phyloP scores from a whole-genome alignment of 2,888 invertebrate species.

The Cephus rjabovi region DNA sequence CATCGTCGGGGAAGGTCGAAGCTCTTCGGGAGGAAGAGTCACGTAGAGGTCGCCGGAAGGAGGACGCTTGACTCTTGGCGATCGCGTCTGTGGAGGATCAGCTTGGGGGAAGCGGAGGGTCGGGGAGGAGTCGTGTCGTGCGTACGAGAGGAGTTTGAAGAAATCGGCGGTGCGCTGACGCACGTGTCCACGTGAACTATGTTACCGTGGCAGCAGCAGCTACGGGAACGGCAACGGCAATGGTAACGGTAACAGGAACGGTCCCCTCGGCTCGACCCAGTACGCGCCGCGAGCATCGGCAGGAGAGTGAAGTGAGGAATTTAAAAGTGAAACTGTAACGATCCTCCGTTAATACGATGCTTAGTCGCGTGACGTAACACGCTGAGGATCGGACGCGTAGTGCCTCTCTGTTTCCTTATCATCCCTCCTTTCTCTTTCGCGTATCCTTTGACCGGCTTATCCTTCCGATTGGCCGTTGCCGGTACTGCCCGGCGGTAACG shows the following conservation, averaged over 20 bases:
- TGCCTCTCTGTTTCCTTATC: not conserved
- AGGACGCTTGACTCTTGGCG: not conserved
- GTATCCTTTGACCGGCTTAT: not conserved
- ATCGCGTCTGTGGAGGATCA: not conserved
- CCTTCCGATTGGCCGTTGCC: not conserved
- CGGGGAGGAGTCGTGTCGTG: not conserved
- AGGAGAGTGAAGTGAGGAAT: constrained; percentile 37
- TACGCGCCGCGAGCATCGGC: constrained; percentile 37
- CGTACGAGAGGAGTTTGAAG: not conserved
- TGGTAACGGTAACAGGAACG: constrained; percentile 42
- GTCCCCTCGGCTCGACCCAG: constrained; percentile 48
- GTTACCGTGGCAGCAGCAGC: constrained; percentile 32
- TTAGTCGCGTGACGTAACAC: not conserved
- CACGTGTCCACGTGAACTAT: constrained; percentile 29
- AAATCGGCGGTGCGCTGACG: not conserved
- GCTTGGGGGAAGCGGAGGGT: not conserved
- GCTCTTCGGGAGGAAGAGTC: not conserved
- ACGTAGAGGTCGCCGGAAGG: not conserved
- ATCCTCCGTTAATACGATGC: constrained; percentile 28
- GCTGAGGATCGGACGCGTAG: not conserved
- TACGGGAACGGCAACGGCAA: constrained; percentile 7
- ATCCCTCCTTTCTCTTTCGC: not conserved
- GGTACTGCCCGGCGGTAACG: not conserved
- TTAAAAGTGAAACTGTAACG: constrained; percentile 61
- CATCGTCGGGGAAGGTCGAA: not conserved